Conservation (phyloP, 2,113 vertebrate genomes). For the Sceloporus undulatus region DNA sequence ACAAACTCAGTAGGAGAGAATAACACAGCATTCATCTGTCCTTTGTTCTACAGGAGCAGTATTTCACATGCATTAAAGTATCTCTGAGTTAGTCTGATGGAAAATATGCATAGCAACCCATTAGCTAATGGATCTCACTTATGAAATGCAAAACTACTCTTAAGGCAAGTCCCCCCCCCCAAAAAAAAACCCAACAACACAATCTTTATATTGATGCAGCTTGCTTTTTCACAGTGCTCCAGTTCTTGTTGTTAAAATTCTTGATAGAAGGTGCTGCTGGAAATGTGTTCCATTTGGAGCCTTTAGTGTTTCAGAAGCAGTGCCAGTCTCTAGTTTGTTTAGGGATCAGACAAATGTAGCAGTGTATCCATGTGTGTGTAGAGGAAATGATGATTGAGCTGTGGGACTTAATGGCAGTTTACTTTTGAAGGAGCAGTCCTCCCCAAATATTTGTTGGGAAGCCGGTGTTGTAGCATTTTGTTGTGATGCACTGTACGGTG, state of each 20-base stretch:
- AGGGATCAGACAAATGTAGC: neutral
- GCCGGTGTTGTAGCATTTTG: neutral
- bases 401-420: neutral
- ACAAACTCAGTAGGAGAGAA: conserved; percentile 21
- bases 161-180: neutral
- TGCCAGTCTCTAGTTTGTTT: neutral
- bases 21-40: neutral
- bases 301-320: neutral
- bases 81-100: conserved; percentile 5
- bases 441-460: neutral
- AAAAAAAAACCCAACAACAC: too few relatives aligned
- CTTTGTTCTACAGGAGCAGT: conserved; percentile 34
- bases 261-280: neutral
- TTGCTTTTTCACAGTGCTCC: neutral
- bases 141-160: neutral
- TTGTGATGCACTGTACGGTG: neutral
- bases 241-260: neutral
- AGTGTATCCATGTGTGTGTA: neutral
- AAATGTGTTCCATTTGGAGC: neutral
- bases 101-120: neutral
- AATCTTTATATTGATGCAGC: neutral
- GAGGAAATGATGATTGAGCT: too few relatives aligned
- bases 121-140: neutral
- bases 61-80: neutral
- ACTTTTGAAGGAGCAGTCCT: neutral